Evolutionary conservation across 1,140 invertebrate species (phyloP).

Genomic region (Pomacea maculata): DNA sequence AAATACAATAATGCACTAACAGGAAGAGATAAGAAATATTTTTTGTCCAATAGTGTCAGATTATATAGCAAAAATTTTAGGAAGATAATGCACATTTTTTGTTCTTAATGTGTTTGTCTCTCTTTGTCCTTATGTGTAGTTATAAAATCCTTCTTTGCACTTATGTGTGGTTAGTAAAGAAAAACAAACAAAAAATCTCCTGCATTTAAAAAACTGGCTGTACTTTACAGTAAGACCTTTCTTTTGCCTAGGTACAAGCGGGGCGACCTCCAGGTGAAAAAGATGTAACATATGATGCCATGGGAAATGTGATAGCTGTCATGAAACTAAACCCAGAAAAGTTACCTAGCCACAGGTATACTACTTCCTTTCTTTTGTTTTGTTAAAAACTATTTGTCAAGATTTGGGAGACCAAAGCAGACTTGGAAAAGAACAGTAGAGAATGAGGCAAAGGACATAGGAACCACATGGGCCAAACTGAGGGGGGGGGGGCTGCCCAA

Average conservation of each 20-base stretch:
- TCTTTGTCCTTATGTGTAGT: neutral
- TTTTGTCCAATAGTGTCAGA: too few species aligned
- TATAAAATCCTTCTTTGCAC: neutral
- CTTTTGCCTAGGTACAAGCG: constrained; percentile 51
- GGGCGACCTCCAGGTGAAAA: constrained; percentile 61
- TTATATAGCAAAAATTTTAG: too few species aligned
- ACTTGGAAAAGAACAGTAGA: too few species aligned
- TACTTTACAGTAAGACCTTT: neutral
- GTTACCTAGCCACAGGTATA: constrained; percentile 59
- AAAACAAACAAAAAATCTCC: too few species aligned
- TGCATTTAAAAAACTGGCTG: neutral
- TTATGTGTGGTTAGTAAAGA: neutral
- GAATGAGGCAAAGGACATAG: too few species aligned
- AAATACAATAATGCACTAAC: too few species aligned
- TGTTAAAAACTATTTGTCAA: too few species aligned
- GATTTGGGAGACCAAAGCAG: too few species aligned
- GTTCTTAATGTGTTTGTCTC: neutral
- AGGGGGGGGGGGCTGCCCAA: too few species aligned
- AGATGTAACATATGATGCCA: constrained; percentile 62
- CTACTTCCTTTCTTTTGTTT: neutral
- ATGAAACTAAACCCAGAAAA: constrained; percentile 58
- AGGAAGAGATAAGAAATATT: too few species aligned
- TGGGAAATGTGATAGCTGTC: constrained; percentile 60
- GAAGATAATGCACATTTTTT: too few species aligned
- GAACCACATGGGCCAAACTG: too few species aligned